Base-by-base conservation (phyloP, 2,797 vertebrate species). In the Sphenopsis melanotis region DNA sequence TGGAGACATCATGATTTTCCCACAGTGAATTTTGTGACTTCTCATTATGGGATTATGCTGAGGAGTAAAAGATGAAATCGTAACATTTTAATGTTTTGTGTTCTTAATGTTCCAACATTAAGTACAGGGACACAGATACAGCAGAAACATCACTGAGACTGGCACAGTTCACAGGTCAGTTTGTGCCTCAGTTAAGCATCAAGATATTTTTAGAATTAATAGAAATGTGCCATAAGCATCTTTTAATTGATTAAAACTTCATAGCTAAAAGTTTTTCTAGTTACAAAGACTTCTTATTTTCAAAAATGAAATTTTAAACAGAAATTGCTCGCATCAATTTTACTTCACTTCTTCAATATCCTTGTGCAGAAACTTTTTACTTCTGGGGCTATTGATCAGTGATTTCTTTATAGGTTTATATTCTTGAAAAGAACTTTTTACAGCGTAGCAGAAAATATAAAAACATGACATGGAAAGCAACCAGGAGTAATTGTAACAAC, bases 51-150 rank as follows among this genome's bases (percentile, higher is more conserved):
- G 50, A 46, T 82, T 87, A 69, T 49, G 34, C 44, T 24, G 44
- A 87, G 56, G 47, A 92, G 63, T 80, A 59, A 92, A 93, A 85
- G 81, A 79, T 50, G 6, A 91, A 94, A 87, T 71, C 0, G 22
- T 61, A 89, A 94, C 50, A 50, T 89, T 89, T 83, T 89, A 93
- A 59, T 5, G 0, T 85, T 92, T 78, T 34, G 14, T 65, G 72
- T 65, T 94, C 72, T 53, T 87, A 74, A 71, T 75, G 72, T 96
- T 94, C 84, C 39, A 42, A 41, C 77, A 49, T 72, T 64, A 88
- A 74, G 39, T 86, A 81, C 42, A 83, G 66, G 42, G 50, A 21
- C 70, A 65, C 4, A 93, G 71, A 92, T 65, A 92, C 4, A 61
- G 65, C 41, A 88, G 79, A 86, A 87, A 46, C 41, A 53, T 14